Evolutionary conservation across 2,797 vertebrate species (phyloP).

Genomic region (Cuniculus paca): DNA sequence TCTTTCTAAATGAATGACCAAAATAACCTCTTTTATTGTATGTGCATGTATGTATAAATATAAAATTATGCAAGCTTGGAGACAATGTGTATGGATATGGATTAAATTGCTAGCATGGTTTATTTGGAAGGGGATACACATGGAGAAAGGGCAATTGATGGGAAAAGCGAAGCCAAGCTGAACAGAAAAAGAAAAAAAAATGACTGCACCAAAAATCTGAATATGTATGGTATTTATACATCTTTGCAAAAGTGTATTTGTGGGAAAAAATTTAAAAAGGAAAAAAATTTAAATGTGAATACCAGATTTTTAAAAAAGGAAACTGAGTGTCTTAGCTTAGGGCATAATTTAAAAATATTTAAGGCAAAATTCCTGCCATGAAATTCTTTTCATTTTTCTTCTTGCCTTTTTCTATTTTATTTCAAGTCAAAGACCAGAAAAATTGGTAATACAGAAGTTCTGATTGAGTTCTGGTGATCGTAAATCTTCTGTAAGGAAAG

Average conservation of each 20-base stretch:
- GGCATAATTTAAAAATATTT: conserved; percentile 75
- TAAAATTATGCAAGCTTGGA: conserved; percentile 45
- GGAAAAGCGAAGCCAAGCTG: not conserved
- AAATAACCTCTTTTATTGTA: conserved; percentile 12
- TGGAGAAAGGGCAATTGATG: not conserved
- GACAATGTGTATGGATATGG: conserved; percentile 34
- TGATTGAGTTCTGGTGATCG: conserved; percentile 62
- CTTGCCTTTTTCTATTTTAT: conserved; percentile 69
- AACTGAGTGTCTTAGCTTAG: conserved; percentile 56
- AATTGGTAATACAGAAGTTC: conserved; percentile 62
- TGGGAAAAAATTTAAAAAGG: conserved; percentile 52
- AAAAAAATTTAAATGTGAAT: conserved; percentile 67
- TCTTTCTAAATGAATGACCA: conserved; percentile 59
- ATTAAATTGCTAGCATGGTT: conserved; percentile 49
- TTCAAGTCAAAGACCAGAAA: conserved; percentile 63
- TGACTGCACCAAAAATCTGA: conserved; percentile 37
- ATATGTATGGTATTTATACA: conserved; percentile 52
- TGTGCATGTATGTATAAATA: not conserved
- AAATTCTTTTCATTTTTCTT: conserved; percentile 76
- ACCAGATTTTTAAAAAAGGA: conserved; percentile 55
- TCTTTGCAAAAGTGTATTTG: conserved; percentile 62
- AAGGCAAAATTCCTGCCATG: conserved; percentile 67
- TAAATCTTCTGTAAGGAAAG: conserved; percentile 54
- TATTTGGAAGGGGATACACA: conserved; percentile 40
- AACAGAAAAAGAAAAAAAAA: conserved; percentile 62